Base-by-base conservation (phyloP, 2,113 vertebrate genomes). In the Cheilinus undulatus region DNA sequence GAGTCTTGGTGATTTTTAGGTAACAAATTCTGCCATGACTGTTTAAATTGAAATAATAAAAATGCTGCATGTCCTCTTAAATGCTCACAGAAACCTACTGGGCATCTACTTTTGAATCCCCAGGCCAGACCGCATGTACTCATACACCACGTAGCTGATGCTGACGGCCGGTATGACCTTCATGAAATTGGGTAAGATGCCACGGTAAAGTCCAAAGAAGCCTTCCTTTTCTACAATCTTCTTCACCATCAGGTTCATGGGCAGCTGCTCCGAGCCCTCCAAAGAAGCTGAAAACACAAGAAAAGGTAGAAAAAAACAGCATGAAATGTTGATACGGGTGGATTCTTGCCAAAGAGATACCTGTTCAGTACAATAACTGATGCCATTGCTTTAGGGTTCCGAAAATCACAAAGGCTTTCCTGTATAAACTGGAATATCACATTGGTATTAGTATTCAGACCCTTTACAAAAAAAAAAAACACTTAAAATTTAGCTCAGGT, bases 81-180 rank as follows among this genome's bases (percentile, higher is more conserved):
- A 53, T 20, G 54, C 52, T 30, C 42, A 27, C 51, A 57, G 22
- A 62, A 20, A 54, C 24, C 38, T 5, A 49, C 23, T 38, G 51
- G 27, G 38, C 36, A 42, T 15, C 69, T 86, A 86, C 76, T 87
- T 83, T 43, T 94, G 88, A 80, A 99, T 93, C 40, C 96, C 96
- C 70, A 99, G 88, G 20, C 92, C 94, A 15, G 93, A 93, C 51
- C 96, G 96, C 96, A 97, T 97, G 83, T 98, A 95, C 91, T 99
- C 98, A 27, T 99, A 99, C 2, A 98, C 97, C 79, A 97, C 98
- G 3, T 99, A 99, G 86, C 98, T 99, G 93, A 99, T 98, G 92
- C 97, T 98, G 40, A 99, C 98, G 4, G 97, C 98, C 2, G 98
- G 98, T 32, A 99, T 95, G 73, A 99, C 98, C 57, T 99, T 99